Evolutionary conservation across 2,888 invertebrate genomes (phyloP), one percentile per base, ranked within the genome.

Genomic region (Mythimna lalbum): DNA sequence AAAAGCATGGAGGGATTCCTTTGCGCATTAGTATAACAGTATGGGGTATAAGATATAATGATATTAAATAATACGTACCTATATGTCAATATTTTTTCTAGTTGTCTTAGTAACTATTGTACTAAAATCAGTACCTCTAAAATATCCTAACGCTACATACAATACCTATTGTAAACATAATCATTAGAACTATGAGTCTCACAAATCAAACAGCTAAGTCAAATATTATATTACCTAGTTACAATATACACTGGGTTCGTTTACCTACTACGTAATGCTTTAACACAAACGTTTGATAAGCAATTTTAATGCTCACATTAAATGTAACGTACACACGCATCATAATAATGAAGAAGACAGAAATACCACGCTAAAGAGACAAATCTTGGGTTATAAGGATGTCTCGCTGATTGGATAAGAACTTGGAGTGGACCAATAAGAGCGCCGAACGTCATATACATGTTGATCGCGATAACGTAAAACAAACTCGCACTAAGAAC

Each of bases 141-240:
- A 75, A 33, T 50, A 50, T 52, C 23, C 14, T 49, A 10, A 68
- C 23, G 7, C 6, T 50, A 33, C 49, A 66, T 50, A 33, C 49
- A 66, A 56, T 23, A 50, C 36, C 47, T 49, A 36, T 43, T 14
- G n/a, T 36, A 69, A 78, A 69, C 67, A 59, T 60, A 74, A 76
- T 73, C 72, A 79, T 75, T 73, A 76, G 49, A 23, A 56, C 77
- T 66, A 57, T 43, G 53, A 63, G 59, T 67, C 52, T 72, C 27
- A 52, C 63, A 33, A 73, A 69, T 33, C 66, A 84, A 84, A 79
- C 61, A 84, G 14, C 19, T 5, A 68, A 59, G 21, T 69, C 64
- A 83, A 84, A 82, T 74, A 78, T 78, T 69, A 56, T 63, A 33
- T 49, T 19, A 55, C 59, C 62, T 61, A 78, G 78, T 78, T 63